Evolutionary conservation across 1,140 invertebrate genomes (phyloP), one percentile per base, ranked within the genome.

Genomic region (Calycopis cecrops): DNA sequence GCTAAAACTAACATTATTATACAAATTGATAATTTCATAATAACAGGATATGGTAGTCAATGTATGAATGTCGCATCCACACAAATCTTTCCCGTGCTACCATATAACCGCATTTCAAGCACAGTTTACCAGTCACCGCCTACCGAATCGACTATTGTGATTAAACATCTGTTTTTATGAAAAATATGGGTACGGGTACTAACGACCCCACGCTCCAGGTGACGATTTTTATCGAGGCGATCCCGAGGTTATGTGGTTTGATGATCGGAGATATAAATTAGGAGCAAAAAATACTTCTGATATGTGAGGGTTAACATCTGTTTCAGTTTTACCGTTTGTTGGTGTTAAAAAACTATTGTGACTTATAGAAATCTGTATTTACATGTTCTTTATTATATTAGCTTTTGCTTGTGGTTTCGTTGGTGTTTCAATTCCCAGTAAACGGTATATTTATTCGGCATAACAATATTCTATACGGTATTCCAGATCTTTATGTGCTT

Each of bases 121-220:
- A 56, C 60, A 69, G 69, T 76, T 73, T 62, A 80, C 64, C 68
- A 66, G 71, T 75, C 79, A 79, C 81, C 81, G 81, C 81, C 81
- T 85, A 79, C 81, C 77, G 67, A 82, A 85, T 82, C 58, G 47
- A 60, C 69, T 60, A 76, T 84, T 84, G 80, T 82, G 59, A 56
- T 16, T 57, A 57, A 79, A 65, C 81, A 85, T 82, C 77, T 85
- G 81, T 80, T 78, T 73, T 71, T 48, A 61, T 62, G 59, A 58
- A 57, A 64, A 62, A 59, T 65, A 61, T 65, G 68, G 42, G 60
- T 28, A 28, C 54, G 56, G 71, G 64, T 61, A 59, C 65, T 63
- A 68, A 64, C 70, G 73, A 73, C 69, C 71, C 66, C 57, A 52
- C 52, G 54, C 34, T 48, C 74, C 76, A 77, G 74, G 69, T 76